phyloP scores from a whole-genome alignment of 2,888 invertebrate species.

The Dyspetes luteomarginatus region DNA sequence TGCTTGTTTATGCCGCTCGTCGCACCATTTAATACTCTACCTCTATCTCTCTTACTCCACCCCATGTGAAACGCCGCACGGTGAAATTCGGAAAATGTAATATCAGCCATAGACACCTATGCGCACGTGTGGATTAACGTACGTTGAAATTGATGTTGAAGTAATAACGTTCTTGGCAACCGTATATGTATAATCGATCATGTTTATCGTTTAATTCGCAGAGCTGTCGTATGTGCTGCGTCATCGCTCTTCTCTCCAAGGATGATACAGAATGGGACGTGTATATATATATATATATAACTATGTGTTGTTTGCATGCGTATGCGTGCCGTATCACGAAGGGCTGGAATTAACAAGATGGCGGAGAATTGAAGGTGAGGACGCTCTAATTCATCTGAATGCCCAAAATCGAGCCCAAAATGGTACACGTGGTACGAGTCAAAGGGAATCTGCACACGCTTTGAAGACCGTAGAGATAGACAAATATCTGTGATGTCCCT shows the following conservation, averaged over 20 bases:
- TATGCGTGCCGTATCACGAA: neutral
- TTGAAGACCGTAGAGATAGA: neutral
- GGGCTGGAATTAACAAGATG: neutral
- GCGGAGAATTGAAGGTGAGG: neutral
- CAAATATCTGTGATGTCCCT: too few relatives aligned
- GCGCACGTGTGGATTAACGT: slow-evolving; percentile 29
- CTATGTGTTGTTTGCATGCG: neutral
- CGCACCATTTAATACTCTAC: slow-evolving; percentile 1
- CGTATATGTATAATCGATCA: slow-evolving; percentile 19
- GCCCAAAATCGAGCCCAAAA: neutral
- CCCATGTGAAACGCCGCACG: neutral
- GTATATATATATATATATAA: too few relatives aligned
- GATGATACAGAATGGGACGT: neutral
- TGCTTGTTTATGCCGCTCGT: slow-evolving; percentile 44
- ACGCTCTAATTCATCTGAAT: neutral
- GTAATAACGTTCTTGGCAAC: neutral
- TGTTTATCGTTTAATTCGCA: neutral
- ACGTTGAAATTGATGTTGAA: slow-evolving; percentile 16
- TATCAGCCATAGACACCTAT: neutral
- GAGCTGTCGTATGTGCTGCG: neutral
- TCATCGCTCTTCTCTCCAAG: slow-evolving; percentile 14
- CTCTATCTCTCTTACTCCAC: neutral
- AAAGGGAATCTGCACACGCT: neutral
- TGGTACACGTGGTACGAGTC: too few relatives aligned
- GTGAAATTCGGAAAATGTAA: slow-evolving; percentile 28